phyloP scores from a whole-genome alignment of 2,797 vertebrate genomes.

The Melanogrammus aeglefinus region DNA sequence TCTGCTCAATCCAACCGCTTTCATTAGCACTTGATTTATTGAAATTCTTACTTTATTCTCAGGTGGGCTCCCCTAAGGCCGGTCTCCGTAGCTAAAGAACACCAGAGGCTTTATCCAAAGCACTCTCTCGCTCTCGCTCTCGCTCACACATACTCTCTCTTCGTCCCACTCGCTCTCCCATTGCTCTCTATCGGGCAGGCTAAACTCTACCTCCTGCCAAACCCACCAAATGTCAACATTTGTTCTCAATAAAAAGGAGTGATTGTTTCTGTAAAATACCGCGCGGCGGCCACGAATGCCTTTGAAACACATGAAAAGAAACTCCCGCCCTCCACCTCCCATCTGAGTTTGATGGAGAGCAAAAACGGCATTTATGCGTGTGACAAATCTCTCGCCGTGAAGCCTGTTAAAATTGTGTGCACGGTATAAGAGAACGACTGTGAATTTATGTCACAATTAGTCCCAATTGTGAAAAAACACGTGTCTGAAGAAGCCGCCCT shows the following conservation, averaged over 20 bases:
- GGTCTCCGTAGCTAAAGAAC: constrained; percentile 70
- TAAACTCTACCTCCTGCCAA: neutral
- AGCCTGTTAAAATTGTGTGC: constrained; percentile 32
- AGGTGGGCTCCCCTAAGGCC: constrained; percentile 76
- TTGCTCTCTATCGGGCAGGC: neutral
- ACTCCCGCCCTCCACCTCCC: constrained; percentile 48
- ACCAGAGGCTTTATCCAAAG: constrained; percentile 71
- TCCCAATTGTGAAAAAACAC: constrained; percentile 47
- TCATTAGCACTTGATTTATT: constrained; percentile 78
- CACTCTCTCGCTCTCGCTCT: constrained; percentile 58
- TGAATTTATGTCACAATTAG: constrained; percentile 68
- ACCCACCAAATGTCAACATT: constrained; percentile 86
- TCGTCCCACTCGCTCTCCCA: neutral
- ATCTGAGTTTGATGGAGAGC: constrained; percentile 54
- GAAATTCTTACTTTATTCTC: constrained; percentile 82
- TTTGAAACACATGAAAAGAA: constrained; percentile 78
- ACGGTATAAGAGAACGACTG: constrained; percentile 36
- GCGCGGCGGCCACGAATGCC: constrained; percentile 72
- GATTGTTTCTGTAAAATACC: constrained; percentile 83
- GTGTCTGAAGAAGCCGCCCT: constrained; percentile 41
- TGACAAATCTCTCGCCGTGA: constrained; percentile 61
- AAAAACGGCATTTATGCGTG: constrained; percentile 40
- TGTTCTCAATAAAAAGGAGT: constrained; percentile 85
- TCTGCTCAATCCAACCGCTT: constrained; percentile 55
- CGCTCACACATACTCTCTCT: constrained; percentile 30